These are phyloP conservation scores for Bibio marci DNA, from an alignment of 2,888 invertebrate species.

Conservation along the genomic window DNA sequence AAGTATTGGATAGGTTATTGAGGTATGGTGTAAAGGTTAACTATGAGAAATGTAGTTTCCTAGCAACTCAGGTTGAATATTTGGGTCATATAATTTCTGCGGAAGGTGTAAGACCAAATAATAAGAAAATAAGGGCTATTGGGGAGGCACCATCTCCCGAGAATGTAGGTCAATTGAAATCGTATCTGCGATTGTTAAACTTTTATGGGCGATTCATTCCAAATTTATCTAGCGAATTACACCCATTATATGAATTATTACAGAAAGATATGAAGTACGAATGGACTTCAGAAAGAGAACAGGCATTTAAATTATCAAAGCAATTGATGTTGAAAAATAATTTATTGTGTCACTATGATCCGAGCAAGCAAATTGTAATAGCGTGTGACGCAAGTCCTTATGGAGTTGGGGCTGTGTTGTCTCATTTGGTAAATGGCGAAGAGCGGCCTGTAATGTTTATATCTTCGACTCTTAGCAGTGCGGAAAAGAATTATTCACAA, in stretches of 20 bases:
- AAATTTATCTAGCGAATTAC: slow-evolving; percentile 3
- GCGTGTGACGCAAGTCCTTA: slow-evolving; percentile 5
- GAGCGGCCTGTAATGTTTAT: not conserved
- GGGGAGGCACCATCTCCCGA: slow-evolving; percentile 6
- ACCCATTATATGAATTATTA: not conserved
- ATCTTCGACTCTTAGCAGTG: not conserved
- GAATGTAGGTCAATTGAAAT: slow-evolving; percentile 7
- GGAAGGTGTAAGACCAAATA: slow-evolving; percentile 7
- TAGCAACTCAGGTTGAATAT: slow-evolving; percentile 7
- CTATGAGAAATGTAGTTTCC: slow-evolving; percentile 9
- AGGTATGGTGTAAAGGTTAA: slow-evolving; percentile 5
- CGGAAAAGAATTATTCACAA: not conserved
- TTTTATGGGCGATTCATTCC: slow-evolving; percentile 8
- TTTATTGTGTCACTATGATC: slow-evolving; percentile 6
- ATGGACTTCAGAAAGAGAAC: slow-evolving; percentile 17
- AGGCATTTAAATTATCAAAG: not conserved
- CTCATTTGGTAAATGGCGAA: not conserved
- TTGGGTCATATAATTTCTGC: slow-evolving; percentile 9
- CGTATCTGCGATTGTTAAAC: slow-evolving; percentile 8
- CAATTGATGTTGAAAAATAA: slow-evolving; percentile 4
- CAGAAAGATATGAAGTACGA: not conserved
- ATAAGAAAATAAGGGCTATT: slow-evolving; percentile 8
- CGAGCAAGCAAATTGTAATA: slow-evolving; percentile 2
- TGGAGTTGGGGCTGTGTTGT: slow-evolving; percentile 5
- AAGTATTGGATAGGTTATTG: not conserved